phyloP scores from a whole-genome alignment of 2,888 invertebrate genomes.

The Macrophya alboannulata region DNA sequence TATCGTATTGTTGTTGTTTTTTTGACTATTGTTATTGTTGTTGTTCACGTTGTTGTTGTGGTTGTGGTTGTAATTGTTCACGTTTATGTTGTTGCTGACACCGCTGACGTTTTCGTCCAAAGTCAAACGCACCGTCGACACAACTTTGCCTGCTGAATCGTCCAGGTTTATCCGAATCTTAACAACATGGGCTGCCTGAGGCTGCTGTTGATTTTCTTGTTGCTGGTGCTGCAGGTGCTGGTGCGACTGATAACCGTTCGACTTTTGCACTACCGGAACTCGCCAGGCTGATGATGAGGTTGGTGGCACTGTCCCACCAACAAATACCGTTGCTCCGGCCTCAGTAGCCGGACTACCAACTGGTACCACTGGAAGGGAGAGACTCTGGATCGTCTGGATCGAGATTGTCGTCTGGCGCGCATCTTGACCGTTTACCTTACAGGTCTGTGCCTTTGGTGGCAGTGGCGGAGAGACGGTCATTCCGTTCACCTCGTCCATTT shows the following conservation, averaged over 20 bases:
- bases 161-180: conserved; percentile 88
- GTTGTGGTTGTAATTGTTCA: conserved; percentile 51
- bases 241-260: conserved; percentile 68
- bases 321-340: conserved; percentile 81
- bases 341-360: conserved; percentile 68
- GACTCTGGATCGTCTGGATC: conserved; percentile 68
- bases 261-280: conserved; percentile 73
- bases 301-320: conserved; percentile 71
- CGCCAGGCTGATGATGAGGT: conserved; percentile 75
- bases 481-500: conserved; percentile 71
- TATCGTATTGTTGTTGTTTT: conserved; percentile 62
- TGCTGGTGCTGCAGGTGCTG: conserved; percentile 76
- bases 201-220: conserved; percentile 59
- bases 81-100: conserved; percentile 62
- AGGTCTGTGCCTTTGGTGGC: conserved; percentile 64
- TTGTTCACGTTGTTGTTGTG: conserved; percentile 55
- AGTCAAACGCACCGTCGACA: conserved; percentile 73
- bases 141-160: conserved; percentile 78
- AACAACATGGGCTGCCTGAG: conserved; percentile 83
- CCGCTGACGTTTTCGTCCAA: conserved; percentile 79
- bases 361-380: conserved; percentile 56
- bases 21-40: conserved; percentile 58
- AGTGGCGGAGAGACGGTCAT: conserved; percentile 75
- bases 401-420: conserved; percentile 75
- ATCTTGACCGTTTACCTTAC: conserved; percentile 65